Percentiles rank a stretch among this genome's conserved stretches.
Evolutionary conservation across 2,888 invertebrate species (phyloP).

Genomic region (Taphrorychus bicolor): DNA sequence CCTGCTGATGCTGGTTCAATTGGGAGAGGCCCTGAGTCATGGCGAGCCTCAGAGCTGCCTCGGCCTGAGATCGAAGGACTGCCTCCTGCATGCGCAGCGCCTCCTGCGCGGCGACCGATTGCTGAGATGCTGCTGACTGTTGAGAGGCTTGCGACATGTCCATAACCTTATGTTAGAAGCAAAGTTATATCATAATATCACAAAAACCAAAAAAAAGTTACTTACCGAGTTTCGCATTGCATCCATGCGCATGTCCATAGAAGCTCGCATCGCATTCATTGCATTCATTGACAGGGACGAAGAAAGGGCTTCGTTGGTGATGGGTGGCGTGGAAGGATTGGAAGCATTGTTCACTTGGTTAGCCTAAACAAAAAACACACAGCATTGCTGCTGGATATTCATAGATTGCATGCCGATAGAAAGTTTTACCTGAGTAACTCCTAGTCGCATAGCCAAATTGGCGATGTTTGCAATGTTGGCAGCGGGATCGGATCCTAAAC

Average conservation of each 20-base stretch:
- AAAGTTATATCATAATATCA: no score
- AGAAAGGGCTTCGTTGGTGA: slow-evolving; percentile 59
- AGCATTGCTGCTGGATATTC: no score
- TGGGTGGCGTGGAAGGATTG: slow-evolving; percentile 61
- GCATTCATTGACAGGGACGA: slow-evolving; percentile 62
- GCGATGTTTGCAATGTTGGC: slow-evolving; percentile 79
- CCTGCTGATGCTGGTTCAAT: slow-evolving; percentile 56
- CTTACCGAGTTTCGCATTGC: slow-evolving; percentile 57
- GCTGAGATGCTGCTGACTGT: slow-evolving; percentile 55
- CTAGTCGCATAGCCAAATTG: slow-evolving; percentile 74
- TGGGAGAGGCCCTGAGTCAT: slow-evolving; percentile 69
- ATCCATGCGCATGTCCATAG: slow-evolving; percentile 65
- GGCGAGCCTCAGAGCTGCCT: slow-evolving; percentile 81
- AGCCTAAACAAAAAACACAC: slow-evolving; percentile 50
- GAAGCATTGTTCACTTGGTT: slow-evolving; percentile 60
- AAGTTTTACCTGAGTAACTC: slow-evolving; percentile 57
- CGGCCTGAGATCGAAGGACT: slow-evolving; percentile 82
- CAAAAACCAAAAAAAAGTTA: no score
- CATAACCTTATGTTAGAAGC: slow-evolving; percentile 54
- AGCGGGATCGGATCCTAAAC: slow-evolving; percentile 63
- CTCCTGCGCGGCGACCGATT: slow-evolving; percentile 57
- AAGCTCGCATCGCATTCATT: slow-evolving; percentile 68
- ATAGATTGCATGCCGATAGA: neutral
- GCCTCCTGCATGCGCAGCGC: slow-evolving; percentile 69
- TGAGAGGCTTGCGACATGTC: slow-evolving; percentile 64